Base-by-base conservation (phyloP, 2,797 vertebrate genomes). In the Oryzias dopingdopingensis region DNA sequence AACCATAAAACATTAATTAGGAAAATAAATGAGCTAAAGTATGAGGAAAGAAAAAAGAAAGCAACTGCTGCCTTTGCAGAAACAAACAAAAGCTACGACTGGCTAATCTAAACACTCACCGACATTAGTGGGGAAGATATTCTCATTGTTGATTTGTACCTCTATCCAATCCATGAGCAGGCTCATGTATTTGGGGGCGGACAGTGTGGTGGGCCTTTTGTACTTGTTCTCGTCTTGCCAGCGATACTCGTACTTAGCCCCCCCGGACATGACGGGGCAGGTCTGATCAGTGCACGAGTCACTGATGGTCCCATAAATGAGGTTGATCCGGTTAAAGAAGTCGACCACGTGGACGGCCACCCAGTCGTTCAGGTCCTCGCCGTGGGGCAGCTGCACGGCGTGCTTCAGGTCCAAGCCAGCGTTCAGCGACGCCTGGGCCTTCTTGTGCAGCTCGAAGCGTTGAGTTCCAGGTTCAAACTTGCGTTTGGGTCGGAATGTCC, bases 91-190 rank as follows among this genome's bases (percentile, higher is more conserved):
- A 37, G 6, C 12, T 14, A 60, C 6, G 47, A 7, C 26, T 8
- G 20, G 29, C 42, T 32, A 6, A 59, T 41, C 4, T 52, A 7
- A 22, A 64, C 49, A 82, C 95, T 94, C 88, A 98, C 96, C 96
- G 0, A 97, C 90, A 0, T 92, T 96, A 37, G 96, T 98, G 67
- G 96, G 96, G 67, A 98, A 98, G 85, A 98, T 87, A 59, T 94
- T 94, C 84, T 98, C 96, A 0, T 96, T 95, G 90, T 98, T 98
- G 91, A 98, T 96, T 81, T 97, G 96, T 46, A 93, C 93, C 90
- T 98, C 96, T 0, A 98, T 95, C 96, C 96, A 98, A 71, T 98
- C 95, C 96, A 98, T 98, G 56, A 98, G 93, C 63, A 96, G 91
- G 81, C 94, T 95, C 96, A 98, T 95, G 90, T 98, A 98, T 58